These are phyloP conservation scores for Zosterops hypoxanthus DNA, from an alignment of 2,113 vertebrate species.

Conservation along the genomic window DNA sequence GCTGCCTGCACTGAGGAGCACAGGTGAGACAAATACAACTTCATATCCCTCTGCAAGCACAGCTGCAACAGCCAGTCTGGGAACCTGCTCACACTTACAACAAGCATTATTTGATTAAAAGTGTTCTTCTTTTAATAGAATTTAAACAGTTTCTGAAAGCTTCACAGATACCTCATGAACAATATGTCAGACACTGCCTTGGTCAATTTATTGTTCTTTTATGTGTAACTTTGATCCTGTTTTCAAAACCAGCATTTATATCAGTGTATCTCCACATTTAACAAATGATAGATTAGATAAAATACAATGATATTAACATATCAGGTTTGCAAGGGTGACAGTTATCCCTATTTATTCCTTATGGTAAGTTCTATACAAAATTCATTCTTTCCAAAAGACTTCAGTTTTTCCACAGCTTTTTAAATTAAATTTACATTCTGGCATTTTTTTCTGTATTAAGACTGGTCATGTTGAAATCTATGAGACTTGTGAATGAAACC, in stretches of 20 bases:
- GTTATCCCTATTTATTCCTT: background rate
- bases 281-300: background rate
- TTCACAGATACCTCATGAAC: background rate
- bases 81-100: background rate
- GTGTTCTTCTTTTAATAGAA: background rate
- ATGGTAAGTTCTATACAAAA: background rate
- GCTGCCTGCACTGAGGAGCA: background rate
- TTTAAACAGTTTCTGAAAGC: background rate
- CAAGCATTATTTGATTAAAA: background rate
- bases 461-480: background rate
- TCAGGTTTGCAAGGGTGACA: background rate
- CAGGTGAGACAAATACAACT: background rate
- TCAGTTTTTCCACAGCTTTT: background rate
- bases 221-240: background rate
- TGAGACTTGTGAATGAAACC: background rate
- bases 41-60: background rate
- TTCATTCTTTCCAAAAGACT: background rate
- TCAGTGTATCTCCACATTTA: background rate
- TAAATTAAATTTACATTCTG: background rate
- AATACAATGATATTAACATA: background rate
- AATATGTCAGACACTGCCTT: background rate
- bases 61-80: background rate
- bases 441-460: background rate
- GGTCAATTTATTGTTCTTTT: conserved; percentile 3
- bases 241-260: background rate